Evolutionary conservation across 2,888 invertebrate species (phyloP), one percentile per base, ranked within the genome.

Genomic region (Pyrrhopygopsis socrates): DNA sequence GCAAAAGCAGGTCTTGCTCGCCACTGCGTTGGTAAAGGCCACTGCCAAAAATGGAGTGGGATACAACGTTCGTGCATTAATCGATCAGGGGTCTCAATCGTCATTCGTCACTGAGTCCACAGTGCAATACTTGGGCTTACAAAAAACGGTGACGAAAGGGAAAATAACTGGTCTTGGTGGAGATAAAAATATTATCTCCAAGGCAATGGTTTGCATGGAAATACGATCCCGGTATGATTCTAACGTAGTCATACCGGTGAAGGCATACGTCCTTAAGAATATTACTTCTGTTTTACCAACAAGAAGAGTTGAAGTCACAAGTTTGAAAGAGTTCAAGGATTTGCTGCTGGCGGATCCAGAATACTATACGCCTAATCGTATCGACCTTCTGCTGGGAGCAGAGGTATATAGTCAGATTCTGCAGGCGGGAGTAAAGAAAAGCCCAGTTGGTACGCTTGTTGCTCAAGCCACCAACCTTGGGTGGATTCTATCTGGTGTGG

Each of bases 51-150:
- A 76, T 8, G 92, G 91, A 2, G 6, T 18, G 6, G 27, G 41
- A 9, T 50, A 71, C 0, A 20, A 77, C 9, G 8, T 93, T 2
- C 81, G 93, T 58, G 89, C 89, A 9, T 82, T 94, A 18, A 9
- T 94, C 11, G 93, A 94, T 54, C 93, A 91, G 65, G 93, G 91
- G 4, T 92, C 92, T 1, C 92, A 92, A 11, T 90, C 88, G 0
- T 89, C 89, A 0, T 93, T 94, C 63, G 60, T 94, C 0, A 92
- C 92, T 0, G 93, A 94, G 54, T 79, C 86, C 2, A 71, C 83
- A 13, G 86, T 86, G 1, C 87, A 90, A 22, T 45, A 60, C 8
- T 73, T 89, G 8, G 90, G 90, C 8, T 60, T 92, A 4, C 80
- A 77, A 15, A 90, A 86, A 24, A 74, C 9, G 24, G 45, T 83